A percentile compares a stretch with the other conserved stretches of the same genome.
Conservation (phyloP, 30 jellyfish, hydroid and myxozoan species). For the Morbakka virulenta region DNA sequence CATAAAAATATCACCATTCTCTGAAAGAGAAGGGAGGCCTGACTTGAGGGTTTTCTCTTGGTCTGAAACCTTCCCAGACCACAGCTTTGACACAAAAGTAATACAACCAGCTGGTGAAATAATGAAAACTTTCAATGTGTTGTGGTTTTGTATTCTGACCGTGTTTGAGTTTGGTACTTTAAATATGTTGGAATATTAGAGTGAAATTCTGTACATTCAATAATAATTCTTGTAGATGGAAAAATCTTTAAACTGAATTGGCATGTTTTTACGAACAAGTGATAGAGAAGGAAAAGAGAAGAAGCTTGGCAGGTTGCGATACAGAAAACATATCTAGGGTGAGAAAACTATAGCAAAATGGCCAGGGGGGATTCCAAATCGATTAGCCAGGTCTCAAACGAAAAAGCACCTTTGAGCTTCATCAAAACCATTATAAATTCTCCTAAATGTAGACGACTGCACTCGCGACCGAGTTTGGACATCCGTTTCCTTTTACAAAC, state of each 20-base stretch:
- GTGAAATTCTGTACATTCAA: slow-evolving; percentile 52
- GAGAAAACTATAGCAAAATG: slow-evolving; percentile 10
- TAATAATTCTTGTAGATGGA: slow-evolving; percentile 39
- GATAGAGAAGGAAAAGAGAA: slow-evolving; percentile 14
- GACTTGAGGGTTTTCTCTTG: slow-evolving; percentile 8
- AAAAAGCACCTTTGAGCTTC: slow-evolving; percentile 37
- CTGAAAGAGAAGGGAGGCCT: slow-evolving; percentile 19
- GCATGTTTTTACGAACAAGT: slow-evolving; percentile 7
- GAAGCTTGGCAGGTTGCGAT: slow-evolving; percentile 17
- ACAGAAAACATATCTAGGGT: slow-evolving; percentile 17
- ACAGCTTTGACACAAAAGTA: slow-evolving; percentile 21
- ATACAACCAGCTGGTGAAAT: slow-evolving; percentile 25
- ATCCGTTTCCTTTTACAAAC: background rate
- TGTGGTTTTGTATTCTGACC: slow-evolving; percentile 38
- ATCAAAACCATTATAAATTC: slow-evolving; percentile 38
- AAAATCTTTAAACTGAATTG: slow-evolving; percentile 25
- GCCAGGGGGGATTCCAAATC: slow-evolving; percentile 28
- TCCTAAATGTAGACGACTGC: slow-evolving; percentile 20
- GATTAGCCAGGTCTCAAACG: background rate
- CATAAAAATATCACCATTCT: slow-evolving; percentile 45
- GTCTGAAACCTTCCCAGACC: slow-evolving; percentile 19
- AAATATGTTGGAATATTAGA: slow-evolving; percentile 26
- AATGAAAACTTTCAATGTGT: slow-evolving; percentile 45
- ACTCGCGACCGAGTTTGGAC: slow-evolving; percentile 35
- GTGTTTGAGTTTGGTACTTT: slow-evolving; percentile 27